Base-by-base conservation (phyloP, 2,888 invertebrate species). In the Drosophila setosimentum region DNA sequence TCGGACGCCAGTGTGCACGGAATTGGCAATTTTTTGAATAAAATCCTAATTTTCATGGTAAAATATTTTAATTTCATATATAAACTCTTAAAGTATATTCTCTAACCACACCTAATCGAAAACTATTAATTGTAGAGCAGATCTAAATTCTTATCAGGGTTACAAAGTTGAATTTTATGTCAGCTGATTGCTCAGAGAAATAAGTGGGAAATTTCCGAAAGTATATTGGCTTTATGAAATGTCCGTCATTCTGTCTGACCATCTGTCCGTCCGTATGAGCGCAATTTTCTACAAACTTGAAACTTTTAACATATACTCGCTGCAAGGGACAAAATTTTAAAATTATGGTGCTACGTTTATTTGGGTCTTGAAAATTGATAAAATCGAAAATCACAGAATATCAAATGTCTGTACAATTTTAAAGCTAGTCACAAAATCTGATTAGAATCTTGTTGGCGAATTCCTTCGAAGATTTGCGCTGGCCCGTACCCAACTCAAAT, bases 61-160 rank as follows among this genome's bases (percentile, higher is more conserved):
- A 79, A 79, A 71, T 69, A 79, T 68, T 66, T 75, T 68, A 61
- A 65, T 30, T 48, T 65, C 57, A 50, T 65, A 63, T 67, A 70
- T 35, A 64, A 67, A 48, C 45, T 45, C 21, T 24, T 45, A 24
- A 45, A 45, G 21, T 45, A 24, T 16, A 24, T 16, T 45, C 16
- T 45, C 16, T 45, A 45, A 24, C 45, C 16, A 21, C 13, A 21
- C 7, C 13, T 45, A 7, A 45, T 16, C 45, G 16, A 45, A 21
- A 45, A 21, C 3, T 8, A 40, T 40, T 40, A n/a, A n/a, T n/a
- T n/a, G 13, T 45, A 21, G 21, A 45, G 21, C 13, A 13, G 21
- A 45, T 21, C 3, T 21, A 13, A 13, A 13, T 45, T 45, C 21
- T 7, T 7, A 16, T 45, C 13, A 21, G 21, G 7, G 45, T 7